Base-by-base conservation (phyloP, 2,888 invertebrate species). In the Panopea generosa region DNA sequence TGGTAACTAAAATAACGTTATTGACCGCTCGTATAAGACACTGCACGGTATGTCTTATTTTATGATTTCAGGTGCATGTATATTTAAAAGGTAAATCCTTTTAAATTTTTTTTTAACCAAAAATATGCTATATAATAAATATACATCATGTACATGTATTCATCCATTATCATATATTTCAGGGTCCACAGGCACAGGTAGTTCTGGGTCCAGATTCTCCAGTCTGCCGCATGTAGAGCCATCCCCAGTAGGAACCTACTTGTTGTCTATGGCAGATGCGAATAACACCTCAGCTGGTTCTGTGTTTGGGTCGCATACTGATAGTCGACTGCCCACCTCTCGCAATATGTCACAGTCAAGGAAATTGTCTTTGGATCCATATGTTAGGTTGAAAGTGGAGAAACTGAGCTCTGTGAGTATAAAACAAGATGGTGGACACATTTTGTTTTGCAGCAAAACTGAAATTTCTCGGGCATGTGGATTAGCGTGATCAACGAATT, bases 321-420 rank as follows among this genome's bases (percentile, higher is more conserved):
- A 60, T 43, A 18, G 22, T 24, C 53, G 43, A 24, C 62, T 29
- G 11, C 61, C 70, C 3, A 49, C 81, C 6, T 75, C 75, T 16
- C 62, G 77, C 0, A 67, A 77, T 24, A 77, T 78, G 49, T 74
- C 86, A 11, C 78, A 84, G 50, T 80, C 87, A 6, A 68, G 84
- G 29, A 88, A 87, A 56, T 59, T 87, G 16, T 86, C 87, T 1
- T 75, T 90, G n/a, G 90, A 89, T 76, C 89, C 90, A 2, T 77
- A 83, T 61, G 85, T 84, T 14, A 78, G 84, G 62, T 59, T 90
- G 20, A 87, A 88, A 71, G 83, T 90, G 45, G 87, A 87, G 27
- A 89, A 89, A 43, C 45, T 80, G 22, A 80, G 69, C 62, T 43
- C 73, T 20, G 76, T 76, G 70, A 80, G 66, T 63, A 11, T 18